phyloP scores from a whole-genome alignment of 2,888 invertebrate genomes.

The Cheilosia impressa region DNA sequence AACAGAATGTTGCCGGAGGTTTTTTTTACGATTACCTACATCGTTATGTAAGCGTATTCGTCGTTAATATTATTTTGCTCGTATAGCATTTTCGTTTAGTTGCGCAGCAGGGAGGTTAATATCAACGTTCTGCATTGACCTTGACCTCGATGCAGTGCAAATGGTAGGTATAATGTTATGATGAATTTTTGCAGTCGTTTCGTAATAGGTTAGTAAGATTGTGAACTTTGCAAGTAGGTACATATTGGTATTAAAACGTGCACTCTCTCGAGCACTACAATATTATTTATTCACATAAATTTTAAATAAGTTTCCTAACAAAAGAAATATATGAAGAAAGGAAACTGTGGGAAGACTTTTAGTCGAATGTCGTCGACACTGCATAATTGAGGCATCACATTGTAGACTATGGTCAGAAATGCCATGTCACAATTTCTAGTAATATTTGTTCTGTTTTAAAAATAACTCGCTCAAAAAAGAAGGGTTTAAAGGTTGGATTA shows the following conservation, averaged over 20 bases:
- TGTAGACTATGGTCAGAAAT: too few relatives aligned
- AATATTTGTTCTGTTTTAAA: too few relatives aligned
- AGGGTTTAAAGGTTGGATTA: too few relatives aligned
- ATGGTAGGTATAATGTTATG: not conserved
- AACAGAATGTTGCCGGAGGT: slow-evolving; percentile 28
- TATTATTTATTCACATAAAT: too few relatives aligned
- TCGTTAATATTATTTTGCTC: not conserved
- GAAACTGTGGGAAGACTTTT: too few relatives aligned
- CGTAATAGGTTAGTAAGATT: not conserved
- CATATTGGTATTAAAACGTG: not conserved
- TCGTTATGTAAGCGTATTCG: slow-evolving; percentile 19
- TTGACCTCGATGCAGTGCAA: slow-evolving; percentile 50
- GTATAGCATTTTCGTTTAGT: slow-evolving; percentile 20
- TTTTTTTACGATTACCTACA: slow-evolving; percentile 20
- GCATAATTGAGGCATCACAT: too few relatives aligned
- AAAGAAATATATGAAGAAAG: too few relatives aligned
- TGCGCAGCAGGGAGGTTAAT: slow-evolving; percentile 45
- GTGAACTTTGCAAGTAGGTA: not conserved
- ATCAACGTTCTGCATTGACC: slow-evolving; percentile 63
- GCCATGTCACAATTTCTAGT: too few relatives aligned
- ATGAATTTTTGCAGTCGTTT: not conserved
- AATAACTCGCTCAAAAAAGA: too few relatives aligned
- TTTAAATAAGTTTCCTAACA: too few relatives aligned
- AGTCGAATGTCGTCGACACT: too few relatives aligned
- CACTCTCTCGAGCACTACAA: too few relatives aligned